Evolutionary conservation across 2,888 invertebrate species (phyloP), one percentile per base, ranked within the genome.

Genomic region (Aphodius granarius): DNA sequence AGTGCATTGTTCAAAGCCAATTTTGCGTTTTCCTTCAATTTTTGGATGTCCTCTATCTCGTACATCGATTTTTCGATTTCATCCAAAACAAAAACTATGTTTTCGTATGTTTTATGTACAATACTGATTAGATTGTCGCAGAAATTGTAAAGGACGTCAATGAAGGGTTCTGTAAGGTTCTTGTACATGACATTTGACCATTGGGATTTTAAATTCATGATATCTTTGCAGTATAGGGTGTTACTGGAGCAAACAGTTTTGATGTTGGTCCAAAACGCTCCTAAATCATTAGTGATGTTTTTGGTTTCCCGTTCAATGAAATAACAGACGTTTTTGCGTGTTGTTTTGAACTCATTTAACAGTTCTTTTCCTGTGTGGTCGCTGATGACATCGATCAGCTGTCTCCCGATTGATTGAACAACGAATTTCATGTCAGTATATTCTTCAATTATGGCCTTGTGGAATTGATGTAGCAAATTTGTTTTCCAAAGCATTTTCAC

Each of bases 151-250:
- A 18, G 15, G 19, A 72, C 63, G 15, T 72, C n/a, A 19, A 72
- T 43, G 15, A 72, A 62, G n/a, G 72, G 72, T 18, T 72, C 23
- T 3, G 72, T 72, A 18, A 72, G 16, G 16, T 63, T 72, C 20
- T 72, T 72, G 5, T 62, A 63, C 3, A 72, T 63, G 72, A 43
- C 62, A 19, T 17, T 72, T 23, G 17, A 15, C 15, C 43, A 43
- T 43, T 43, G 43, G 4, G 43, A 43, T 43, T 43, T 43, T 43
- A 43, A 13, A 43, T 43, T 6, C 43, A 43, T 43, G 43, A 89
- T 79, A 78, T 88, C 88, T 72, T 86, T 85, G 75, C 88, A 88
- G 77, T 88, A 89, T 0, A 89, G 89, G 0, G 89, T 86, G 66
- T 88, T 85, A 0, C 85, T 83, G 76, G 88, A 86, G 75, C 88